Evolutionary conservation across 2,113 vertebrate genomes (phyloP).

Genomic region (Thamnophis sirtalis): DNA sequence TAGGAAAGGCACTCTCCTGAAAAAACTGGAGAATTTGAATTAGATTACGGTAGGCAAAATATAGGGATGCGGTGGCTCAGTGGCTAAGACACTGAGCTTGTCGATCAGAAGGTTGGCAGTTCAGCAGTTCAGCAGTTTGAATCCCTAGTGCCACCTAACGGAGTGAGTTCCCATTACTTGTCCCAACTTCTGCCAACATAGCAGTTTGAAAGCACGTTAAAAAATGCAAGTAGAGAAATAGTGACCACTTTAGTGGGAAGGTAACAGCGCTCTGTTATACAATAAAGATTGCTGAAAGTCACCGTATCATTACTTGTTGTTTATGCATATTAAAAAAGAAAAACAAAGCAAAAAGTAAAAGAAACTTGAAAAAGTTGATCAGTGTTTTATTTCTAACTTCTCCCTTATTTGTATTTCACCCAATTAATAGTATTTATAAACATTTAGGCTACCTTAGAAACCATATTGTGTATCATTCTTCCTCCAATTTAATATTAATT

Average conservation of each 20-base stretch:
- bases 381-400: neutral
- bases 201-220: too few species aligned
- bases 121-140: too few species aligned
- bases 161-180: too few species aligned
- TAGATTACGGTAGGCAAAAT: neutral
- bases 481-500: neutral
- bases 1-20: neutral
- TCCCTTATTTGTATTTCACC: neutral
- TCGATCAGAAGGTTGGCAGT: too few species aligned
- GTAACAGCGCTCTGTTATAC: too few species aligned
- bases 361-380: neutral
- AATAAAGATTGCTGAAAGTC: neutral
- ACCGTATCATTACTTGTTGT: neutral
- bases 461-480: neutral
- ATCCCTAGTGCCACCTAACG: too few species aligned
- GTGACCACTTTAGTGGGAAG: too few species aligned
- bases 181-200: too few species aligned
- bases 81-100: too few species aligned
- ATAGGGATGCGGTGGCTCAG: too few species aligned
- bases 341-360: neutral
- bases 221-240: too few species aligned
- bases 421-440: neutral
- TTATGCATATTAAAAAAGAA: neutral
- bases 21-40: neutral
- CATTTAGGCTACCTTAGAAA: neutral